Conservation (phyloP, 2,797 vertebrate genomes). For the Xyrichtys novacula region DNA sequence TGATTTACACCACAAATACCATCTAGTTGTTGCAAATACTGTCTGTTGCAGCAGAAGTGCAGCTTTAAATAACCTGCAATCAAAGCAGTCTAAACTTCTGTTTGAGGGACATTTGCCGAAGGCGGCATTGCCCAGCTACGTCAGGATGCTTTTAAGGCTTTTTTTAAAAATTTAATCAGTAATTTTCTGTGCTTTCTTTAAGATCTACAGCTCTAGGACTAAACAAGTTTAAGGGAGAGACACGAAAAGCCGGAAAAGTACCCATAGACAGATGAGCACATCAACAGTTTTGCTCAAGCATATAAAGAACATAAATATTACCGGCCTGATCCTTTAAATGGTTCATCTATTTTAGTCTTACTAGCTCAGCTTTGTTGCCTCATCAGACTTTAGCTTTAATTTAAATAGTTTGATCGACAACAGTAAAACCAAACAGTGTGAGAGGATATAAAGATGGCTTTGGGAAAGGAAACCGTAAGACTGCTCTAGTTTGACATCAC, state of each 20-base stretch:
- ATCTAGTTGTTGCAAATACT: slow-evolving; percentile 21
- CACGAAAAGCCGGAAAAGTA: no score
- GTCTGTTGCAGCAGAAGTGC: neutral
- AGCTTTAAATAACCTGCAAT: slow-evolving; percentile 20
- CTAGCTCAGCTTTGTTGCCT: slow-evolving; percentile 23
- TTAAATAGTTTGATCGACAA: slow-evolving; percentile 21
- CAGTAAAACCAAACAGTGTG: slow-evolving; percentile 14
- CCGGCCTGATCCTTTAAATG: slow-evolving; percentile 17
- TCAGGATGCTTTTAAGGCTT: neutral
- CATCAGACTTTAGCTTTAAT: slow-evolving; percentile 3
- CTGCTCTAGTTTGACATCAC: slow-evolving; percentile 82
- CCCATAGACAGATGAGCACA: neutral
- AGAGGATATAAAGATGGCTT: slow-evolving; percentile 64
- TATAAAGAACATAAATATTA: slow-evolving; percentile 24
- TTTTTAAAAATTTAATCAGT: neutral
- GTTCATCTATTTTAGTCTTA: slow-evolving; percentile 9
- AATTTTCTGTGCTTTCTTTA: neutral
- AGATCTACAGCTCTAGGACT: neutral
- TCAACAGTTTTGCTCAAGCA: slow-evolving; percentile 18
- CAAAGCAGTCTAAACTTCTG: slow-evolving; percentile 1
- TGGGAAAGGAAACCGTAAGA: slow-evolving; percentile 73
- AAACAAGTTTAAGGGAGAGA: neutral
- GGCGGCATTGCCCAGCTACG: slow-evolving; percentile 14
- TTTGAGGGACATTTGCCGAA: slow-evolving; percentile 7
- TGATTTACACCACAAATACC: neutral